Conservation (phyloP, 2,797 vertebrate genomes). For the Mormyrus proboscirostris region DNA sequence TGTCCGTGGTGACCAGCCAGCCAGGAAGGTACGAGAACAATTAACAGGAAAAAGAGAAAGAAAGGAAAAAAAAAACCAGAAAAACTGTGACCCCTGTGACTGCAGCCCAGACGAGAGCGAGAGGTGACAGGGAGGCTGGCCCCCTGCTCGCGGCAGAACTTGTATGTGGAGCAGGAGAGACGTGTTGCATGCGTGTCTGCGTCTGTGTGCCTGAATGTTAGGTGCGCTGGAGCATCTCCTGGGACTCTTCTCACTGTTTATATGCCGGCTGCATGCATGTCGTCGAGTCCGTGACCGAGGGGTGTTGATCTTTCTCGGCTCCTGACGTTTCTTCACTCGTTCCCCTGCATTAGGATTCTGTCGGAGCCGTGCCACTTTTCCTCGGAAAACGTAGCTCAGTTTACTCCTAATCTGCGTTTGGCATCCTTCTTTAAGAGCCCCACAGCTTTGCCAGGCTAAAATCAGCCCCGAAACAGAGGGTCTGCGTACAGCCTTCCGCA, state of each 20-base stretch:
- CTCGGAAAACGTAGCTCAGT: constrained; percentile 39
- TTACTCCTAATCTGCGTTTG: constrained; percentile 25
- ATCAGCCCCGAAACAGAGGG: not conserved
- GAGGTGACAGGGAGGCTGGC: not conserved
- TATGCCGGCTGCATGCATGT: not conserved
- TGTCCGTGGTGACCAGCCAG: constrained; percentile 40
- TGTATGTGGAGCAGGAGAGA: not conserved
- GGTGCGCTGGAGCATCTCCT: not conserved
- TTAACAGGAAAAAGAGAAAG: constrained; percentile 22
- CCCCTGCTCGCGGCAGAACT: not conserved
- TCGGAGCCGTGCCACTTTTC: constrained; percentile 34
- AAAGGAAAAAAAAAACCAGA: not conserved
- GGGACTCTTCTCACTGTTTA: not conserved
- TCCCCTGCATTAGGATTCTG: constrained; percentile 27
- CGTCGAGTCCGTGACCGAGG: constrained; percentile 8
- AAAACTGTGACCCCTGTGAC: not conserved
- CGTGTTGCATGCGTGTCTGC: constrained; percentile 8
- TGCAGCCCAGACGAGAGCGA: not conserved
- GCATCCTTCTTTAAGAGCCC: constrained; percentile 28
- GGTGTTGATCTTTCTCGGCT: constrained; percentile 19
- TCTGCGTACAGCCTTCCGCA: not conserved
- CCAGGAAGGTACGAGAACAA: constrained; percentile 52
- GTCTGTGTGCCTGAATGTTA: not conserved
- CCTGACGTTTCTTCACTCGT: constrained; percentile 19
- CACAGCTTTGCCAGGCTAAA: constrained; percentile 25